These are phyloP conservation scores for Gobio gobio DNA, from an alignment of 2,113 vertebrate genomes.

Conservation along the genomic window DNA sequence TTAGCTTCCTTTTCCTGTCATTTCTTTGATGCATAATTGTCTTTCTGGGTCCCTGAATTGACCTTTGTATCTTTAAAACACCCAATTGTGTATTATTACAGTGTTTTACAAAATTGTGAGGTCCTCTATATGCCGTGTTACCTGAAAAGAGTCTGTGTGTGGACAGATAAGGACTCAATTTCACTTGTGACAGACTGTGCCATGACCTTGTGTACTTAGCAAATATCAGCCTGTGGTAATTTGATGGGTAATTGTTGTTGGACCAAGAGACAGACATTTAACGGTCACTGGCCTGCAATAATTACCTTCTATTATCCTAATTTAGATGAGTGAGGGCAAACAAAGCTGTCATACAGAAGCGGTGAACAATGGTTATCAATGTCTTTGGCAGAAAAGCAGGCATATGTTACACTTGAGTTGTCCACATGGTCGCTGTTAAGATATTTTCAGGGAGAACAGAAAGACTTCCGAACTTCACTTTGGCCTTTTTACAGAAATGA, in stretches of 20 bases:
- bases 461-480: not conserved
- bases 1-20: conserved; percentile 13
- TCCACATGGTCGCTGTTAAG: conserved; percentile 14
- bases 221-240: conserved; percentile 32
- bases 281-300: conserved; percentile 40
- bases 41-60: not conserved
- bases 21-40: conserved; percentile 10
- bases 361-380: conserved; percentile 39
- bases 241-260: conserved; percentile 36
- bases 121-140: not conserved
- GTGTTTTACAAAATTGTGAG: not conserved
- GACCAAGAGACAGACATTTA: conserved; percentile 20
- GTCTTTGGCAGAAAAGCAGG: conserved; percentile 14
- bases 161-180: conserved; percentile 23
- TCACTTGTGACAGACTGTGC: conserved; percentile 18
- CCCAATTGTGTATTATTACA: conserved; percentile 8
- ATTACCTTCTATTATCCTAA: conserved; percentile 46
- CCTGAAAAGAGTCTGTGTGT: conserved; percentile 12
- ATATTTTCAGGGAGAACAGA: conserved; percentile 16
- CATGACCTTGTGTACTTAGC: conserved; percentile 34
- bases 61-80: conserved; percentile 1
- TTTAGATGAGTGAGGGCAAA: conserved; percentile 42
- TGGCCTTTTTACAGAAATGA: not conserved
- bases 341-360: conserved; percentile 34
- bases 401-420: not conserved